A percentile compares a stretch with the other conserved stretches of the same genome.
phyloP scores from a whole-genome alignment of 2,888 invertebrate species.

The Muscina levida region DNA sequence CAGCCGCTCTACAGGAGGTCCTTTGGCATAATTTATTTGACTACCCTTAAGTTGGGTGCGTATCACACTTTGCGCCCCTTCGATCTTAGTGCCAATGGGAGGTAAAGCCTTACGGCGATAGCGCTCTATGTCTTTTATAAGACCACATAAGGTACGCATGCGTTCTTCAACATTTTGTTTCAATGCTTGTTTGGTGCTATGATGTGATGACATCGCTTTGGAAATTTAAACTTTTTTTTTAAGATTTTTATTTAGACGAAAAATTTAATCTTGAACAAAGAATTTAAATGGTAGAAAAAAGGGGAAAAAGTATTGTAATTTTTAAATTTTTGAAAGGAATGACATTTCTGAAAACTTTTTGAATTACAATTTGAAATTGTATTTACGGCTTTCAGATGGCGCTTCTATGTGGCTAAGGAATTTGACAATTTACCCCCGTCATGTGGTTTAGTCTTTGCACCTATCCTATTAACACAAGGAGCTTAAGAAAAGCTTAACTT shows the following conservation, averaged over 20 bases:
- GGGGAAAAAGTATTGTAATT: too few species aligned
- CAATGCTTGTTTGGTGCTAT: background rate
- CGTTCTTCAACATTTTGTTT: slow-evolving; percentile 15
- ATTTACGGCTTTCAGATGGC: too few species aligned
- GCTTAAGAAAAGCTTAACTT: too few species aligned
- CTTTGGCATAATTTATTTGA: background rate
- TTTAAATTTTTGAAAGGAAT: too few species aligned
- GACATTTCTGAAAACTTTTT: too few species aligned
- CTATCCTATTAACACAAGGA: too few species aligned
- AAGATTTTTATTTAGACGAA: slow-evolving; percentile 1
- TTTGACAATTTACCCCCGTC: too few species aligned
- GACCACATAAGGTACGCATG: background rate
- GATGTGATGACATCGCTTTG: background rate
- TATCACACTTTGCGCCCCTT: slow-evolving; percentile 22
- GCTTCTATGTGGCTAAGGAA: too few species aligned
- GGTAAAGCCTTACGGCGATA: slow-evolving; percentile 5
- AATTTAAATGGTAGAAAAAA: too few species aligned
- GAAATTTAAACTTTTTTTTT: slow-evolving; percentile 3
- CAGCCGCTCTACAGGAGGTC: background rate
- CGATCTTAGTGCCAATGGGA: background rate
- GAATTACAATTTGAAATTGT: too few species aligned
- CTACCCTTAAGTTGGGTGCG: background rate
- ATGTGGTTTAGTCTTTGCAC: too few species aligned
- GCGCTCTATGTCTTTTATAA: slow-evolving; percentile 25
- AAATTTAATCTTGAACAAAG: too few species aligned